phyloP scores from a whole-genome alignment of 2,113 vertebrate genomes.

The Herpailurus yagouaroundi region DNA sequence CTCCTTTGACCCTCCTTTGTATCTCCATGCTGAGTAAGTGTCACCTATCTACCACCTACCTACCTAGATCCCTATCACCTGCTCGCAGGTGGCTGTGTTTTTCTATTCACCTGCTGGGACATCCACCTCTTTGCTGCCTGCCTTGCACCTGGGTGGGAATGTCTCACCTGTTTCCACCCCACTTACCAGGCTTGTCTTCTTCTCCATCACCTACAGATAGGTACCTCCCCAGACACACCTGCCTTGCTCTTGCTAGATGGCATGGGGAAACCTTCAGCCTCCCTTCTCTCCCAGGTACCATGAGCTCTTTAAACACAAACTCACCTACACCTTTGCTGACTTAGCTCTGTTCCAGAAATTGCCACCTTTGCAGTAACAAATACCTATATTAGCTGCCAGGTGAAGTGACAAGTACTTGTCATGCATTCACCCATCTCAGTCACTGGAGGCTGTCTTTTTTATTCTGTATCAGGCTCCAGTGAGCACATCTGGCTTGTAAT shows the following conservation, averaged over 20 bases:
- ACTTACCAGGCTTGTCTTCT: background rate
- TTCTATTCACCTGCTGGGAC: background rate
- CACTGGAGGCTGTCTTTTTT: background rate
- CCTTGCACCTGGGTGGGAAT: background rate
- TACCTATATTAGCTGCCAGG: background rate
- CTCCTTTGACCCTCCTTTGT: background rate
- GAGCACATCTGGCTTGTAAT: background rate
- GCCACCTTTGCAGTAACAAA: background rate
- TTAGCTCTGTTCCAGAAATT: background rate
- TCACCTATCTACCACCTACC: background rate
- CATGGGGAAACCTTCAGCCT: background rate
- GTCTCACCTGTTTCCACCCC: background rate
- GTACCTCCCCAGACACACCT: background rate
- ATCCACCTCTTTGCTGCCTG: background rate
- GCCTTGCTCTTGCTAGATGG: background rate
- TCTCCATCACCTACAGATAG: background rate
- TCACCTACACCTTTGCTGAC: background rate
- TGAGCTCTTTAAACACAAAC: background rate
- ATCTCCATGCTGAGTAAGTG: background rate
- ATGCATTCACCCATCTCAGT: background rate
- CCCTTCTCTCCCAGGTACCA: background rate
- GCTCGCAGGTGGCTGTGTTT: background rate
- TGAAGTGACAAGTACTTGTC: background rate
- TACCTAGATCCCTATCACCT: background rate
- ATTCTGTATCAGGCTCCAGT: background rate